Base-by-base conservation (phyloP, 2,888 invertebrate genomes). In the Linyphia triangularis region DNA sequence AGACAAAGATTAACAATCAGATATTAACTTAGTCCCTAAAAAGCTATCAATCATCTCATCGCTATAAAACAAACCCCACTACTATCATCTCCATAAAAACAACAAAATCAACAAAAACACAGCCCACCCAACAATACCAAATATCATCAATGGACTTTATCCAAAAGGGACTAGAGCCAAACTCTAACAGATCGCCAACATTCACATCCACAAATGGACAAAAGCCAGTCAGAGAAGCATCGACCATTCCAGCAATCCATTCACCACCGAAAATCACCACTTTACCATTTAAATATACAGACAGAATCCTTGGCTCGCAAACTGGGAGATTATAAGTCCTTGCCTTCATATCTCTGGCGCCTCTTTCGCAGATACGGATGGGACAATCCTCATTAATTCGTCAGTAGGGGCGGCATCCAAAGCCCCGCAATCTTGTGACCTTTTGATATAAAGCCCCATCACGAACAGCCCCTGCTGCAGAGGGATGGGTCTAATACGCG, bases 361-460 rank as follows among this genome's bases (percentile, higher is more conserved):
- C 75, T 61, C 75, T 28, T 72, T 69, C 69, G 33, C 37, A 51
- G 26, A 72, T 26, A n/a, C 28, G 19, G 33, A 19, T 6, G 19
- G 70, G 40, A 13, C n/a, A n/a, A 22, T 19, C 10, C 70, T 70
- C 70, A 40, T 70, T 70, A 70, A 40, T 70, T 70, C 70, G 70
- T 43, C 70, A 40, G 19, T 10, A 40, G 51, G 51, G 51, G 51
- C 51, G 70, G 40, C 70, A 24, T 13, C 40, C 40, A 40, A 22
- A 70, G 24, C 40, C 24, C 43, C 3, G 37, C 40, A 40, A 77
- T 77, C 63, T 63, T 61, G 61, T 26, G 77, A 77, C 61, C 77
- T 77, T 37, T 63, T 40, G 40, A 77, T 75, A 57, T 6, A 33
- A 77, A 63, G 77, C 77, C 77, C 30, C 51, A 51, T 51, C 51